Conservation (phyloP, 1,140 invertebrate species). For the Ganaspis sp. region DNA sequence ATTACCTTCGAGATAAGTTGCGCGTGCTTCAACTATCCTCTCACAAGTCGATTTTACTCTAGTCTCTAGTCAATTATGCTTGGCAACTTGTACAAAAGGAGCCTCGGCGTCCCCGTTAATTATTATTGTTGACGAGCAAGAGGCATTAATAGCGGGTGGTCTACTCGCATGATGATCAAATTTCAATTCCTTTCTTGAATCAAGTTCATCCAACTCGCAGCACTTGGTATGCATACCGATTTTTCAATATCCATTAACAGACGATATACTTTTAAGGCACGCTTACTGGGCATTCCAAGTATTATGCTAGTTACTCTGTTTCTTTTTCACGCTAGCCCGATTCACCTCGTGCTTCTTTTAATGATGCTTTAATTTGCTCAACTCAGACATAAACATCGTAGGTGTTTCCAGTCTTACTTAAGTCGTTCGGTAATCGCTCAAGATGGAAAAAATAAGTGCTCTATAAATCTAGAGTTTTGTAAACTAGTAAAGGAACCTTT, state of each 20-base stretch:
- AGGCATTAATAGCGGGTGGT: not conserved
- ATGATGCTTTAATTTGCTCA: too few relatives aligned
- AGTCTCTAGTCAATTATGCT: not conserved
- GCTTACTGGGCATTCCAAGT: not conserved
- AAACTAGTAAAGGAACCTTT: too few relatives aligned
- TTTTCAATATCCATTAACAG: not conserved
- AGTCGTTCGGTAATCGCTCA: too few relatives aligned
- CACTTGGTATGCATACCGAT: not conserved
- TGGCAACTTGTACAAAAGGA: not conserved
- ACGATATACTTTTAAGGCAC: not conserved
- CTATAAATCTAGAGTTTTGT: too few relatives aligned
- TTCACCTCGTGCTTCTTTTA: too few relatives aligned
- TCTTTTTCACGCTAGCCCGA: not conserved
- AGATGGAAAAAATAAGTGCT: too few relatives aligned
- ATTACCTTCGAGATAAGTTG: slow-evolving; percentile 6
- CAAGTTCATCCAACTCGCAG: not conserved
- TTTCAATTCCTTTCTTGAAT: not conserved
- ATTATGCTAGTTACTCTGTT: not conserved
- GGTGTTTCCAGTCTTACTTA: too few relatives aligned
- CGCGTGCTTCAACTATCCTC: not conserved
- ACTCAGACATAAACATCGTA: too few relatives aligned
- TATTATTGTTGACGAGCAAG: not conserved
- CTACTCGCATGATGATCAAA: not conserved
- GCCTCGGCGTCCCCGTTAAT: not conserved
- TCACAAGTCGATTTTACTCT: not conserved